Percentiles rank a stretch among this genome's conserved stretches.
Conservation (phyloP, 2,797 vertebrate genomes). For the Serranus cabrilla region DNA sequence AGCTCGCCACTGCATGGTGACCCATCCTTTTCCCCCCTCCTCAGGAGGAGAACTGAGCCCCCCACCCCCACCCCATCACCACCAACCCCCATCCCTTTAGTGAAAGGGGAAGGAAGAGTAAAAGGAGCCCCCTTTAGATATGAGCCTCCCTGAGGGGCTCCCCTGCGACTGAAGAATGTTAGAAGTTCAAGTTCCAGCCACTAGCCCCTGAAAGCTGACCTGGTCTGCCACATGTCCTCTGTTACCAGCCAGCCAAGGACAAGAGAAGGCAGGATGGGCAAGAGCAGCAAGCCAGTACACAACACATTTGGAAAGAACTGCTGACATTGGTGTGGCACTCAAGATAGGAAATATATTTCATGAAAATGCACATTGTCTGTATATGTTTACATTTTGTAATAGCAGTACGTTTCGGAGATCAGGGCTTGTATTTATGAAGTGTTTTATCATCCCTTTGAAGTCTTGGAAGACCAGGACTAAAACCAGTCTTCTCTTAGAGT, state of each 20-base stretch:
- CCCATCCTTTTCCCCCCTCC: conserved; percentile 50
- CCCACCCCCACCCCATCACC: conserved; percentile 25
- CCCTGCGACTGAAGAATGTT: conserved; percentile 72
- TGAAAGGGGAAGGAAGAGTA: conserved; percentile 74
- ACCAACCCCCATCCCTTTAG: conserved; percentile 38
- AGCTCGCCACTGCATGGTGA: conserved; percentile 45
- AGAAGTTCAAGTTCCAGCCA: conserved; percentile 82
- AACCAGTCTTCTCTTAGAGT: not conserved
- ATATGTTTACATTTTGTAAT: not conserved
- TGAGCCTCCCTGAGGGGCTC: conserved; percentile 77
- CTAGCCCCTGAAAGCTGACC: conserved; percentile 83
- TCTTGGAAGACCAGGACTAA: not conserved
- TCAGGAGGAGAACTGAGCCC: conserved; percentile 48
- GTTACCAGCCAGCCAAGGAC: conserved; percentile 77
- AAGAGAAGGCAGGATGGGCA: conserved; percentile 61
- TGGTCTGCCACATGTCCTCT: conserved; percentile 79
- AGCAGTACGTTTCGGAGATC: not conserved
- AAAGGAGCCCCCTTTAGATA: conserved; percentile 76
- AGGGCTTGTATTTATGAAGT: not conserved
- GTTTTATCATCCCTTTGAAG: not conserved
- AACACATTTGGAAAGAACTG: conserved; percentile 8
- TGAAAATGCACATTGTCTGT: not conserved
- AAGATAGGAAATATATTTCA: not conserved
- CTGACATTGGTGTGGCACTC: conserved; percentile 28
- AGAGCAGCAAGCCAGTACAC: conserved; percentile 21